phyloP scores from a whole-genome alignment of 2,113 vertebrate species.

The Vulpes vulpes region DNA sequence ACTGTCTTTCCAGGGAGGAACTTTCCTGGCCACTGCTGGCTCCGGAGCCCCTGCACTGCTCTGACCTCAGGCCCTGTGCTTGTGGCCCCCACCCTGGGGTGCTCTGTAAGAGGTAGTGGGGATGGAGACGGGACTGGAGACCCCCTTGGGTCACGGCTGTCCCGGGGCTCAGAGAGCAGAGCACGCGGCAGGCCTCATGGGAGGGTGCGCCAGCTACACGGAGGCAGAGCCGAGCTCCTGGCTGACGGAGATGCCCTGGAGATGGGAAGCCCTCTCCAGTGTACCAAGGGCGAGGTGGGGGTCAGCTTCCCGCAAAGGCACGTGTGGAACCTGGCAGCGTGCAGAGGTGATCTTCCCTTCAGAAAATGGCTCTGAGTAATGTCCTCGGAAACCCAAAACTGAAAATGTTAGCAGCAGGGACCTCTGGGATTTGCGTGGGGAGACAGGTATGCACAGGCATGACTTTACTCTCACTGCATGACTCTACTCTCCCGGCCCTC shows the following conservation, averaged over 20 bases:
- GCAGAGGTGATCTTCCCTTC: not conserved
- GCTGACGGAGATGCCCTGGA: not conserved
- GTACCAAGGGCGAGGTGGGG: not conserved
- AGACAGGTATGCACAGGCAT: not conserved
- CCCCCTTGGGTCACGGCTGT: not conserved
- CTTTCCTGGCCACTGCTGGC: not conserved
- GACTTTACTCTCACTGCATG: not conserved
- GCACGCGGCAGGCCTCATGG: fast-evolving
- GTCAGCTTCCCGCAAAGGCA: not conserved
- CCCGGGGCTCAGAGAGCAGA: too few species aligned
- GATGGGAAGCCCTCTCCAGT: not conserved
- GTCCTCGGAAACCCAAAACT: too few species aligned
- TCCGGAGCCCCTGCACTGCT: not conserved
- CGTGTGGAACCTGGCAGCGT: not conserved
- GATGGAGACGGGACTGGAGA: not conserved
- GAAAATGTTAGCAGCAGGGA: not conserved
- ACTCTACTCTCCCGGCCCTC: too few species aligned
- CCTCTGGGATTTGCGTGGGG: not conserved
- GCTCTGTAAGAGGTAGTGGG: not conserved
- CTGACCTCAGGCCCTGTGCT: not conserved
- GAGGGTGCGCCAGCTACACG: too few species aligned
- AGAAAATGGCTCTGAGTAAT: not conserved
- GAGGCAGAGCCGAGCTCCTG: not conserved
- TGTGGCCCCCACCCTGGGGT: not conserved
- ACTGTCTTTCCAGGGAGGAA: not conserved